Base-by-base conservation (phyloP, 2,797 vertebrate species). In the Leptatherina wallacei region DNA sequence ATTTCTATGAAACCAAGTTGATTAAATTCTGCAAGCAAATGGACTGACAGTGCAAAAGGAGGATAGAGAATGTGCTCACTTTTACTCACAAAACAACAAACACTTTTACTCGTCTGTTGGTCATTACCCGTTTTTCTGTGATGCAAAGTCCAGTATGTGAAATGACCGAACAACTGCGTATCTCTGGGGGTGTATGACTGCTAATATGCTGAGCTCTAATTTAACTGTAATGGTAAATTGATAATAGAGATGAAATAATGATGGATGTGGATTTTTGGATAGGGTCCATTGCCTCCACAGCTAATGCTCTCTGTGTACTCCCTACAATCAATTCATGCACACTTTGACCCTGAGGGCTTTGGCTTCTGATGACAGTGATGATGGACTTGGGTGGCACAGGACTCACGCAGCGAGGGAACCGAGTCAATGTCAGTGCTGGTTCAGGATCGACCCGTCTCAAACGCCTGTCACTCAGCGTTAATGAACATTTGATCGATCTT, bases 371-470 rank as follows among this genome's bases (percentile, higher is more conserved):
- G 87, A 58, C 78, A 42, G 78, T 40, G 73, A 81, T 81, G 85
- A 87, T 85, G 85, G 89, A 89, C 82, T 82, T 42, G 57, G 67
- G 67, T 70, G 83, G 84, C 69, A 65, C 67, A 57, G 75, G 77
- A 71, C 71, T 78, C 82, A 29, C 10, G 55, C 33, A 10, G 56
- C n/a, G 68, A 69, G 71, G 66, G 73, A 84, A 89, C 80, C 82
- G 85, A 91, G 92, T 93, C 92, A 94, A 90, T 94, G 89, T 88
- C 80, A 63, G 86, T 71, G 78, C 81, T 20, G 80, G 85, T 83
- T 91, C 71, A 12, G 78, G 81, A 94, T 94, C 81, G 91, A 94
- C 75, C 73, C 32, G 9, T 75, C 74, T 75, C 63, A 64, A 78
- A 60, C 33, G 75, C 65, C 62, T 67, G 75, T 86, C 82, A 42